Evolutionary conservation across 2,113 vertebrate genomes (phyloP), one percentile per base, ranked within the genome.

Genomic region (Upupa epops): DNA sequence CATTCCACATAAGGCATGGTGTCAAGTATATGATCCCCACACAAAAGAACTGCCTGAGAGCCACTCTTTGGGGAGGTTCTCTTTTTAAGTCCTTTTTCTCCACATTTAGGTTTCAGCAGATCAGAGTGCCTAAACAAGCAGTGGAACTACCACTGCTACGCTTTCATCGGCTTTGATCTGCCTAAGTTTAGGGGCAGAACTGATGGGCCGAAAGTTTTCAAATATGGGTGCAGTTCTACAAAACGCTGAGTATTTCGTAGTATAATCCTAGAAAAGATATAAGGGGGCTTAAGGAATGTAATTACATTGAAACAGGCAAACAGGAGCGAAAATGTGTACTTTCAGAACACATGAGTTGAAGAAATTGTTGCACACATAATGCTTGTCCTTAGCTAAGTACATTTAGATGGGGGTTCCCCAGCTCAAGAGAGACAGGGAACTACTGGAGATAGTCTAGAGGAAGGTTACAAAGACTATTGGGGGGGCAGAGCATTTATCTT

Each of bases 1-100:
- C 95, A 96, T 94, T 96, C 95, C 95, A 95, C 93, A 95, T 89
- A 95, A 93, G 83, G 92, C 91, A 95, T 96, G 94, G 95, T 96
- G 94, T 96, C 93, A 96, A 94, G 60, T 93, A 56, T 88, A 95
- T 94, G 90, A 92, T 94, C 75, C 71, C 46, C 31, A 76, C 74
- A 96, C 95, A 94, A 94, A 93, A 96, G 94, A 92, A 40, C 87
- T 86, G 83, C 68, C 76, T 79, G 93, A 94, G 91, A 95, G 86
- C 73, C 65, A 74, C 55, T 69, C 83, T 74, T 93, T 56, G 46
- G 72, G 71, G 34, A 87, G 40, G 16, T 70, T 89, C 54, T 72
- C 42, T 68, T 92, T 87, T 87, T 72, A 61, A 72, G 86, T 78
- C 92, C 76, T 20, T 89, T 93, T 92, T 55, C 90, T 93, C 52